These are phyloP conservation scores for Rhodophaea formosa DNA, from an alignment of 2,888 invertebrate species.

Conservation along the genomic window DNA sequence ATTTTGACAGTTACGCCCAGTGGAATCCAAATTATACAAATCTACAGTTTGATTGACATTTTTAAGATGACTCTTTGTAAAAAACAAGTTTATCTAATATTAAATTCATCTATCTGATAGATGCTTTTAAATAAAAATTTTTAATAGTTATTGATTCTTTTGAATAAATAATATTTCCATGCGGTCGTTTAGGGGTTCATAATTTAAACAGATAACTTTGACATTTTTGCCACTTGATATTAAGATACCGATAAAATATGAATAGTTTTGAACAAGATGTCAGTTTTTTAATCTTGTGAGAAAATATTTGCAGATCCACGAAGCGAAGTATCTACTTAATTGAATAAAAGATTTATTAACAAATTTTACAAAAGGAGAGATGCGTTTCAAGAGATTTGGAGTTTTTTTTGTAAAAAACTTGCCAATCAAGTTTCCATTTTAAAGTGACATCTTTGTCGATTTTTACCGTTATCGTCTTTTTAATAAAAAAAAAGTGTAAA, in stretches of 20 bases:
- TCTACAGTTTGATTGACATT: conserved; percentile 68
- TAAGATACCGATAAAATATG: conserved; percentile 3
- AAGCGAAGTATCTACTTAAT: conserved; percentile 29
- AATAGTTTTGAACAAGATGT: neutral
- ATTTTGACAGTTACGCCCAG: conserved; percentile 45
- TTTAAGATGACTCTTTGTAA: conserved; percentile 41
- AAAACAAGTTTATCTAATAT: conserved; percentile 59
- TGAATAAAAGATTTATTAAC: conserved; percentile 52
- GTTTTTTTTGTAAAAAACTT: conserved; percentile 60
- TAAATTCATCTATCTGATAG: conserved; percentile 46
- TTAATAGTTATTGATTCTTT: neutral
- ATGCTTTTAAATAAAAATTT: conserved; percentile 36
- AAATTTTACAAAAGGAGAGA: conserved; percentile 53
- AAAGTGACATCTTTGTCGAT: conserved; percentile 63
- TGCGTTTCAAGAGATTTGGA: conserved; percentile 63
- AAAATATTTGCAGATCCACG: conserved; percentile 52
- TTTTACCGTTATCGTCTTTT: conserved; percentile 67
- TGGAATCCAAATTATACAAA: conserved; percentile 44
- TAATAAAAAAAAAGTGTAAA: conserved; percentile 68
- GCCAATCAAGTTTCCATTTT: conserved; percentile 78
- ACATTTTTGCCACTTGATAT: neutral
- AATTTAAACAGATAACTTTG: neutral
- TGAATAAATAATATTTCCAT: conserved; percentile 24
- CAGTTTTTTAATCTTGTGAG: conserved; percentile 55
- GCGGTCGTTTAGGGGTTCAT: conserved; percentile 13